Evolutionary conservation across 2,797 vertebrate genomes (phyloP), one percentile per base, ranked within the genome.

Genomic region (Enteromius unitaeniatus): DNA sequence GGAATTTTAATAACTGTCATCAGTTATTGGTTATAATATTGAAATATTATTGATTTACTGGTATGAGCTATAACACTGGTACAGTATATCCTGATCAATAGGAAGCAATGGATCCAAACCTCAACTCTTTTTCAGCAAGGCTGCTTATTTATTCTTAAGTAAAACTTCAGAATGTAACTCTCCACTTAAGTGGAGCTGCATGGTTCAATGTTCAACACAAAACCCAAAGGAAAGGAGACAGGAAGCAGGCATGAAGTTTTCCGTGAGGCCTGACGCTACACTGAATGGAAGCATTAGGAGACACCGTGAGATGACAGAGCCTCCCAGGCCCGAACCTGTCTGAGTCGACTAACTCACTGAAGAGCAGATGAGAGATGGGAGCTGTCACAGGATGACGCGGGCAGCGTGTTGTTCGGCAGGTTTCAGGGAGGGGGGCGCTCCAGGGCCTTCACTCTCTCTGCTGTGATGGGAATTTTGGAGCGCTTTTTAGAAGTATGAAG

Each of bases 401-500:
- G 42, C 69, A 47, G 79, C 7, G 74, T 76, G 72, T 84, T 78
- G 85, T 69, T 68, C 42, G 14, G n/a, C 51, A 77, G 31, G 67
- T 81, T 75, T 75, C 31, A 31, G 72, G 62, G 55, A 37, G 74
- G 60, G 62, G 68, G 55, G 49, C 7, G 78, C 85, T 78, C 77
- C 67, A 75, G 88, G 87, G 87, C 60, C 83, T 76, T 68, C 37
- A 14, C 51, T 55, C 68, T 47, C 78, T 37, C 81, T 80, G 78
- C 73, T n/a, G 73, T 77, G 51, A 79, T 1, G 40, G 84, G 78
- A 87, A 79, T 75, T 80, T 85, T 78, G 42, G 37, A 72, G 76
- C 14, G 26, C 51, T 78, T 86, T 62, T 83, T 82, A 83, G 85
- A 85, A 87, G 81, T 76, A 51, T 2, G 42, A 34, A 70, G 85